Conservation (phyloP, 2,797 vertebrate species). For the Gymnocypris eckloni region DNA sequence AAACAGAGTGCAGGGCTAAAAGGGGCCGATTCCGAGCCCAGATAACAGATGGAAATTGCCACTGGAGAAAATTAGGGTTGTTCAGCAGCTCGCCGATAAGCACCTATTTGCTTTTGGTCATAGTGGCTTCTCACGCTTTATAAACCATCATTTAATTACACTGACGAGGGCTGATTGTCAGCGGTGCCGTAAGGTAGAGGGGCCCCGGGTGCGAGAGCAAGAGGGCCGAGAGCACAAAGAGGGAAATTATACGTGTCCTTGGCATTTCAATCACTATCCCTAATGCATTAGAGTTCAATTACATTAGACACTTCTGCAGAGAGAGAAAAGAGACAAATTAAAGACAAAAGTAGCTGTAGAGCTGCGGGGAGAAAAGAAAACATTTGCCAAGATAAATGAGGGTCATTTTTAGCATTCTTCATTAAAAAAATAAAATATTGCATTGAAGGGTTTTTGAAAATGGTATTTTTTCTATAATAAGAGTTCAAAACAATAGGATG, state of each 20-base stretch:
- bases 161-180: constrained; percentile 90
- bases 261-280: constrained; percentile 62
- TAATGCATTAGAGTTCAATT: constrained; percentile 64
- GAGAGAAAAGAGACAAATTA: constrained; percentile 47
- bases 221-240: constrained; percentile 73
- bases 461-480: no score
- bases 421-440: neutral
- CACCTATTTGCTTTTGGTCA: constrained; percentile 88
- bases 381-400: neutral
- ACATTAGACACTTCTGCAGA: constrained; percentile 55
- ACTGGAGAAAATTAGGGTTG: constrained; percentile 86
- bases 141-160: constrained; percentile 94
- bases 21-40: constrained; percentile 78
- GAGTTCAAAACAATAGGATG: no score
- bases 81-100: constrained; percentile 84
- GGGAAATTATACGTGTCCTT: constrained; percentile 72
- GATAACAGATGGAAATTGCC: constrained; percentile 87
- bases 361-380: constrained; percentile 12
- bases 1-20: constrained; percentile 54
- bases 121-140: constrained; percentile 89
- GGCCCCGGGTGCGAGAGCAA: constrained; percentile 79
- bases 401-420: neutral
- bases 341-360: constrained; percentile 54
- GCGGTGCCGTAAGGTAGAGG: constrained; percentile 85
- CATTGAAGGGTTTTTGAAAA: neutral